Percentiles rank a stretch among this genome's conserved stretches.
Evolutionary conservation across 2,113 vertebrate species (phyloP).

Genomic region (Sorex araneus): DNA sequence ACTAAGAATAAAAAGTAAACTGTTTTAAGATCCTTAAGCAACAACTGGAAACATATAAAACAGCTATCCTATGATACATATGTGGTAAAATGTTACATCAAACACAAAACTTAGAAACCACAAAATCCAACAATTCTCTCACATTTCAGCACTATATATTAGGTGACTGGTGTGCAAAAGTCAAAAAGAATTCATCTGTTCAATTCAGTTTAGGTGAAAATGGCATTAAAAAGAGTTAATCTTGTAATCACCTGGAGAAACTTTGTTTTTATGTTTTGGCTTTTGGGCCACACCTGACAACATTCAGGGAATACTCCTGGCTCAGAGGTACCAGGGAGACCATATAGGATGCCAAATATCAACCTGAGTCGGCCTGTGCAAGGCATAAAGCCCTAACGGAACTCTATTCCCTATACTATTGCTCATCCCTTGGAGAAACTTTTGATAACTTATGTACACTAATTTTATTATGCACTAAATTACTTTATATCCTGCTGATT

Average conservation of each 20-base stretch:
- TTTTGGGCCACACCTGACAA: too few relatives aligned
- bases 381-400: too few relatives aligned
- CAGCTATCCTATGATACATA: background rate
- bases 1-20: too few relatives aligned
- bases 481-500: constrained; percentile 33
- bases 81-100: constrained; percentile 19
- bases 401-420: too few relatives aligned
- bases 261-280: too few relatives aligned
- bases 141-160: background rate
- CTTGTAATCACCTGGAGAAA: background rate
- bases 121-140: constrained; percentile 28
- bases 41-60: constrained; percentile 43
- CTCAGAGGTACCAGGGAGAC: too few relatives aligned
- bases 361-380: too few relatives aligned
- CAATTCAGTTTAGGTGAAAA: constrained; percentile 13
- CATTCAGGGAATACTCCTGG: too few relatives aligned
- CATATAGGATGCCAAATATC: too few relatives aligned
- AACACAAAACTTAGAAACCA: constrained; percentile 34
- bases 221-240: background rate
- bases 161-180: background rate
- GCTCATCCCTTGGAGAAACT: background rate
- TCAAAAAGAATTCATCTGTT: constrained; percentile 60
- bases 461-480: constrained; percentile 14
- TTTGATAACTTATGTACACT: background rate
- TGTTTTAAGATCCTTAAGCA: constrained; percentile 50